These are phyloP conservation scores for Watersipora subatra DNA, from an alignment of 1,140 invertebrate genomes.

Conservation along the genomic window DNA sequence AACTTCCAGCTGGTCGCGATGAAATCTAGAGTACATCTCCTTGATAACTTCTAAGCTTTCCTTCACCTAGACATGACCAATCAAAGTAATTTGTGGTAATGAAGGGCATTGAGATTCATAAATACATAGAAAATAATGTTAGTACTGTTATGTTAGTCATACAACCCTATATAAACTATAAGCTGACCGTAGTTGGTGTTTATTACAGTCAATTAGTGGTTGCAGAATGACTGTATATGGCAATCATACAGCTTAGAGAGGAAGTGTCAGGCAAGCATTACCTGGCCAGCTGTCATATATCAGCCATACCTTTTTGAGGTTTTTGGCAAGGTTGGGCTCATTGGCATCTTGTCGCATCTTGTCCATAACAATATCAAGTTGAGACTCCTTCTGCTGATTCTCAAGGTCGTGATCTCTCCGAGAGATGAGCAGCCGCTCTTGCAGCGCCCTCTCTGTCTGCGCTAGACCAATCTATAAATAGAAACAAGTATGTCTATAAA, in stretches of 20 bases:
- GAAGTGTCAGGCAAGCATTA: no score
- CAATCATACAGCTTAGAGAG: no score
- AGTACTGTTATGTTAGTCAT: no score
- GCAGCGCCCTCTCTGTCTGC: constrained; percentile 31
- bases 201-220: no score
- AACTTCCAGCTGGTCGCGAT: constrained; percentile 26
- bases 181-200: no score
- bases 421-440: constrained; percentile 32
- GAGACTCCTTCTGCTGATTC: constrained; percentile 36
- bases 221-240: no score
- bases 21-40: constrained; percentile 30
- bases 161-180: no score
- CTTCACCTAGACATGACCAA: not conserved
- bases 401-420: constrained; percentile 30
- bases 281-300: no score
- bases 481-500: no score
- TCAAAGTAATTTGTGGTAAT: not conserved
- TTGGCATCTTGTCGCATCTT: constrained; percentile 36
- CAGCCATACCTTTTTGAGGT: constrained; percentile 20
- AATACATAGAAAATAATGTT: no score
- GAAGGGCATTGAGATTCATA: no score
- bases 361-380: constrained; percentile 38
- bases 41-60: constrained; percentile 32
- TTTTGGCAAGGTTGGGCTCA: constrained; percentile 25
- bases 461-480: constrained; percentile 20